phyloP scores from a whole-genome alignment of 1,140 invertebrate genomes.

The Temnothorax curvispinosus region DNA sequence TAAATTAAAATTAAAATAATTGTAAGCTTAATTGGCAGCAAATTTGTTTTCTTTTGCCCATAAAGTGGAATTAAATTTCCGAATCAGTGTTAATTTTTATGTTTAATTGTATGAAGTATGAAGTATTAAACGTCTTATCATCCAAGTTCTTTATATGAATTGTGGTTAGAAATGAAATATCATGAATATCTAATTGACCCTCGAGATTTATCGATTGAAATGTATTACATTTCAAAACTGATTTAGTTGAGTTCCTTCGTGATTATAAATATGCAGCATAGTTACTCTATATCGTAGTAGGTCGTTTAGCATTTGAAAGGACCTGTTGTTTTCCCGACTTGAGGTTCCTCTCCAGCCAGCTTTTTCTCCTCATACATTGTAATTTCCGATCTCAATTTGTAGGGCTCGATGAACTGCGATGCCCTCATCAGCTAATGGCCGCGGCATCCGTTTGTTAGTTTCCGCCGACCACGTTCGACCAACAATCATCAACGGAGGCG shows the following conservation, averaged over 20 bases:
- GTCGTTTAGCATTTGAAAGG: constrained; percentile 41
- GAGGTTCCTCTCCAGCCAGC: background rate
- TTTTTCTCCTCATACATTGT: constrained; percentile 12
- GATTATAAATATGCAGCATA: background rate
- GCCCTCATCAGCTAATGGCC: constrained; percentile 71
- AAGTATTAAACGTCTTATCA: background rate
- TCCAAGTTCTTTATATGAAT: background rate
- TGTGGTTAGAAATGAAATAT: background rate
- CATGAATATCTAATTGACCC: background rate
- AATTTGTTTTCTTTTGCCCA: background rate
- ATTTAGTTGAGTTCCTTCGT: background rate
- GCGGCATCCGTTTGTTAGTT: constrained; percentile 43
- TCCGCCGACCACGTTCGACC: background rate
- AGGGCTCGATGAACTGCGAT: constrained; percentile 58
- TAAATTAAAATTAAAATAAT: background rate
- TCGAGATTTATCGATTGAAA: background rate
- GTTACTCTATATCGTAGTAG: background rate
- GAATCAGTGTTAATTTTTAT: background rate
- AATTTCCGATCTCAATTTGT: constrained; percentile 30
- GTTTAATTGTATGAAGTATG: background rate
- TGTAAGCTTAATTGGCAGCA: background rate
- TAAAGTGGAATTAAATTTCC: background rate
- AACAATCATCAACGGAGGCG: constrained; percentile 33
- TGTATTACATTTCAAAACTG: background rate
- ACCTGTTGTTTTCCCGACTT: constrained; percentile 15